Conservation (phyloP, 2,888 invertebrate genomes). For the Spodoptera exigua region DNA sequence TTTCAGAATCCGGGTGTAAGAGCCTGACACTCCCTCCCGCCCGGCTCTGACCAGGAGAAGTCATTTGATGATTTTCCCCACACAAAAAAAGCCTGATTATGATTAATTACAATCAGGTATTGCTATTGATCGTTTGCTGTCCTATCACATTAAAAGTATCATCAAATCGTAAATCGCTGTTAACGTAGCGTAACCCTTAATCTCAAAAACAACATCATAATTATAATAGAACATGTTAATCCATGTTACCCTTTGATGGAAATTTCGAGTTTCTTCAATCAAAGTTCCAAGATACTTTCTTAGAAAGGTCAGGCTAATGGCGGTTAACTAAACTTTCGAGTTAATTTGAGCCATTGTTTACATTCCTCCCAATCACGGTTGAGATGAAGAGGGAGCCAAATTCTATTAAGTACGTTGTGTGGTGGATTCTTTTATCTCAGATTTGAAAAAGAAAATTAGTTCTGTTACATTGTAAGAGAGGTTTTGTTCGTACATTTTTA, state of each 20-base stretch:
- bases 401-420: background rate
- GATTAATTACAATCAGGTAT: too few species aligned
- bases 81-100: too few species aligned
- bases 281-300: slow-evolving; percentile 13
- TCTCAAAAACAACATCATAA: background rate
- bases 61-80: too few species aligned
- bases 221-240: slow-evolving; percentile 13
- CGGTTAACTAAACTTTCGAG: background rate
- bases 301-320: background rate
- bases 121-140: too few species aligned
- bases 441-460: too few species aligned
- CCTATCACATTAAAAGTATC: too few species aligned
- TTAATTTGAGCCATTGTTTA: slow-evolving; percentile 28
- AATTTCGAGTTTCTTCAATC: background rate
- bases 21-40: too few species aligned
- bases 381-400: background rate
- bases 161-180: background rate
- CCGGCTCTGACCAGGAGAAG: too few species aligned
- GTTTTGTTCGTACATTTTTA: too few species aligned
- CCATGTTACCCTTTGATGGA: slow-evolving; percentile 5
- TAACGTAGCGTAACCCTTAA: background rate
- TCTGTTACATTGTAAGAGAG: too few species aligned
- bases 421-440: too few species aligned
- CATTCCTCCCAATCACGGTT: slow-evolving; percentile 7
- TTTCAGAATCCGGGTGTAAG: too few species aligned